phyloP scores from a whole-genome alignment of 2,888 invertebrate species.

The Altica lythri region DNA sequence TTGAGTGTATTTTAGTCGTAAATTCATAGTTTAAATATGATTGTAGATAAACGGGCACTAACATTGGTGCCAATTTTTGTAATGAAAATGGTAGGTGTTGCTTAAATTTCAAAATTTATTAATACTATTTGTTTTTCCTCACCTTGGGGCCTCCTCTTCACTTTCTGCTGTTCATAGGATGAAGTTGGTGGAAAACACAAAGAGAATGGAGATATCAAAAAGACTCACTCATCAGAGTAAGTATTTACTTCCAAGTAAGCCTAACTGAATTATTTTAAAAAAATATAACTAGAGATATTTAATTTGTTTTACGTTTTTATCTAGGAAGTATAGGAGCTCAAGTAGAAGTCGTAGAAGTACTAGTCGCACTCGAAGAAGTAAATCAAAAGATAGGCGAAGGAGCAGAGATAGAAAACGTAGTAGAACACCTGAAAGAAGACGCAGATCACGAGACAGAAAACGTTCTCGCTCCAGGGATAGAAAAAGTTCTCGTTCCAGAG shows the following conservation, averaged over 20 bases:
- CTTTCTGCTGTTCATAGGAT: slow-evolving; percentile 61
- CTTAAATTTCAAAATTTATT: slow-evolving; percentile 44
- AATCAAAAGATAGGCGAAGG: slow-evolving; percentile 34
- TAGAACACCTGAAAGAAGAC: slow-evolving; percentile 53
- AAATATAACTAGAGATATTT: too few relatives aligned
- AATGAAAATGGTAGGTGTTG: slow-evolving; percentile 21
- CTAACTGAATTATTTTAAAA: too few relatives aligned
- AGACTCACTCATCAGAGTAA: slow-evolving; percentile 61
- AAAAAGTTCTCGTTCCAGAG: slow-evolving; percentile 33
- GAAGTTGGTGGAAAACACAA: slow-evolving; percentile 62
- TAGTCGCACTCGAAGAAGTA: slow-evolving; percentile 20
- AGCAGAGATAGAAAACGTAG: slow-evolving; percentile 58
- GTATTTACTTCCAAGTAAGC: too few relatives aligned
- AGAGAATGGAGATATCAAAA: slow-evolving; percentile 65
- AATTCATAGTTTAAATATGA: slow-evolving; percentile 22
- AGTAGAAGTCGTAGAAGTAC: slow-evolving; percentile 41
- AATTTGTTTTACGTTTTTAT: too few relatives aligned
- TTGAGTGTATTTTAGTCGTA: too few relatives aligned
- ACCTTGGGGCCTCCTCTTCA: slow-evolving; percentile 45
- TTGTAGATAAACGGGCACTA: slow-evolving; percentile 17
- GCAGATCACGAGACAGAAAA: slow-evolving; percentile 45
- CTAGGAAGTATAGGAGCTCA: slow-evolving; percentile 33
- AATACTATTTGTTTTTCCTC: slow-evolving; percentile 58
- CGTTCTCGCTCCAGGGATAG: slow-evolving; percentile 44
- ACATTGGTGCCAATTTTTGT: slow-evolving; percentile 6